A percentile compares a stretch with the other conserved stretches of the same genome.
Evolutionary conservation across 2,888 invertebrate genomes (phyloP).

Genomic region (Urechis unicinctus): DNA sequence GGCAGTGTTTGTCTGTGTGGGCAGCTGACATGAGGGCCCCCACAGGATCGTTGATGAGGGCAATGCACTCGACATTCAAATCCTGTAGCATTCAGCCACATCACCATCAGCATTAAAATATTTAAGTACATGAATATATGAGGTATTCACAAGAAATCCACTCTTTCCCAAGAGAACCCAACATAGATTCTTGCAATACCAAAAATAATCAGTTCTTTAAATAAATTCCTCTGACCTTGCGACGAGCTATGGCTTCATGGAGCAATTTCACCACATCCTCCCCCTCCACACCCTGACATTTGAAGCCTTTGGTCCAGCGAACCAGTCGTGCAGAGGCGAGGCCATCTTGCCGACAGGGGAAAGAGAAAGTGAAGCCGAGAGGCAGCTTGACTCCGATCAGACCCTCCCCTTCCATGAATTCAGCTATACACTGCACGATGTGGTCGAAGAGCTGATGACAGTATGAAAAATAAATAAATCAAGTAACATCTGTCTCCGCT

Average conservation of each 20-base stretch:
- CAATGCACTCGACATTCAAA: constrained; percentile 84
- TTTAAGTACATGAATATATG: too few species aligned
- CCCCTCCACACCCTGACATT: constrained; percentile 81
- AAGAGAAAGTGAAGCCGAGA: constrained; percentile 93
- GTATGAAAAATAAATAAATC: too few species aligned
- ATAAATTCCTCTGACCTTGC: too few species aligned
- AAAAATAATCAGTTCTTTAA: too few species aligned
- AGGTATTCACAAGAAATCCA: too few species aligned
- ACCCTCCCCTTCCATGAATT: constrained; percentile 77
- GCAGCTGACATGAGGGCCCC: constrained; percentile 97
- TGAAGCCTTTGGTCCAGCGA: constrained; percentile 96
- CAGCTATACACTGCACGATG: constrained; percentile 85
- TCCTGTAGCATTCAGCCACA: constrained; percentile 57
- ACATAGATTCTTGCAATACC: too few species aligned
- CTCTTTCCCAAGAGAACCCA: too few species aligned
- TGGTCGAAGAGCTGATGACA: constrained; percentile 91
- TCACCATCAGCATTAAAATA: too few species aligned
- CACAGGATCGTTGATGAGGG: constrained; percentile 93
- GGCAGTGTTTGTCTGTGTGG: constrained; percentile 87
- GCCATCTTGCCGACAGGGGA: constrained; percentile 80
- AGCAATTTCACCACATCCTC: constrained; percentile 84
- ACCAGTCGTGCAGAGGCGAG: constrained; percentile 77
- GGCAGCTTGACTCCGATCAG: constrained; percentile 59
- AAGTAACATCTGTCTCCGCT: constrained; percentile 17
- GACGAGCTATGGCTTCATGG: constrained; percentile 84